A percentile compares a stretch with the other conserved stretches of the same genome.
phyloP scores from a whole-genome alignment of 35 echinoderm and acorn worm genomes.

The Apostichopus californicus region DNA sequence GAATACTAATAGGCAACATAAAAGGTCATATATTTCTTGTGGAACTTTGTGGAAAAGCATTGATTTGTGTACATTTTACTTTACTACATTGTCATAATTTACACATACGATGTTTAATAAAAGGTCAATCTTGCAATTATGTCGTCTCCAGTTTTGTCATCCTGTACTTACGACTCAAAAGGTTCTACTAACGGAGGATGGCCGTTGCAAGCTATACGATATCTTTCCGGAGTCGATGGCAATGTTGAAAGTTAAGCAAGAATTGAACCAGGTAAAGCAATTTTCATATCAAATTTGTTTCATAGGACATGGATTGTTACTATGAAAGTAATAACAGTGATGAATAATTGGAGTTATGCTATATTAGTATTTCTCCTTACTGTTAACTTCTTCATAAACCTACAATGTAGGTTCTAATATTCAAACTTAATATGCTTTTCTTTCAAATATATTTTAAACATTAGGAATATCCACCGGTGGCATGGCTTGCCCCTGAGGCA shows the following conservation, averaged over 20 bases:
- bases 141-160: background rate
- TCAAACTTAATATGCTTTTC: too few relatives aligned
- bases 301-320: too few relatives aligned
- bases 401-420: too few relatives aligned
- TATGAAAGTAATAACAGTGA: too few relatives aligned
- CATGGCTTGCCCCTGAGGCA: slow-evolving; percentile 9
- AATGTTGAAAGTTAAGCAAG: background rate
- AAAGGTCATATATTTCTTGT: too few relatives aligned
- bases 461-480: background rate
- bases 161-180: background rate
- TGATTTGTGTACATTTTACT: background rate
- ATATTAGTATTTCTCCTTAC: too few relatives aligned
- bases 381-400: too few relatives aligned
- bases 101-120: background rate
- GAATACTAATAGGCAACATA: too few relatives aligned
- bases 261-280: background rate
- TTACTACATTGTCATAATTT: background rate
- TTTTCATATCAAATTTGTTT: too few relatives aligned
- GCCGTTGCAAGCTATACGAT: slow-evolving; percentile 16
- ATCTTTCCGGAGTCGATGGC: background rate
- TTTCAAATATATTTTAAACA: too few relatives aligned
- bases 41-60: background rate
- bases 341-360: too few relatives aligned
- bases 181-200: background rate
- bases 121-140: background rate